Conservation (phyloP, 2,113 vertebrate species). For the Perca flavescens region DNA sequence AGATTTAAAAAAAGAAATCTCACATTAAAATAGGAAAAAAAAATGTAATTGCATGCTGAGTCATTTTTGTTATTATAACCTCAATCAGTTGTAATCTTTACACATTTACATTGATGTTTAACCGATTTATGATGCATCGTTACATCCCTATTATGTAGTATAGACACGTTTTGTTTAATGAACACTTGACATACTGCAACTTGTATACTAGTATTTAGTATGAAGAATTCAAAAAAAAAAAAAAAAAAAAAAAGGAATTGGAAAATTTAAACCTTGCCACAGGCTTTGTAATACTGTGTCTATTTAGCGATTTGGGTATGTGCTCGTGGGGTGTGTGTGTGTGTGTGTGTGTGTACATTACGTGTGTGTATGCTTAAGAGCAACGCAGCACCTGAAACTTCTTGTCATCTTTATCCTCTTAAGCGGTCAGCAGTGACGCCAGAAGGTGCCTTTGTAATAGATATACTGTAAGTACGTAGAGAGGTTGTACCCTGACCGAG, state of each 20-base stretch:
- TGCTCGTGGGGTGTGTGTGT: conserved; percentile 22
- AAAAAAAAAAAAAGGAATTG: neutral
- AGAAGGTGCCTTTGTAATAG: conserved; percentile 51
- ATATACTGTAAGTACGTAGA: neutral
- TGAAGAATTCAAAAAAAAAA: neutral
- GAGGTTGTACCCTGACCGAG: conserved; percentile 11
- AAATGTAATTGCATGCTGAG: too few species aligned
- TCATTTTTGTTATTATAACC: too few species aligned
- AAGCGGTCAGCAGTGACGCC: conserved; percentile 61
- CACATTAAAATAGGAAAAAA: too few species aligned
- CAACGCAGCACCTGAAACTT: conserved; percentile 37
- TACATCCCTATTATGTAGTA: too few species aligned
- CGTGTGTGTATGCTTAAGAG: conserved; percentile 18
- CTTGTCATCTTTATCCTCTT: conserved; percentile 63
- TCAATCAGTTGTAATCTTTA: too few species aligned
- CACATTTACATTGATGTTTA: too few species aligned
- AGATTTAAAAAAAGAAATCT: too few species aligned
- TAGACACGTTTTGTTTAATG: neutral
- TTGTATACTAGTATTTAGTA: neutral
- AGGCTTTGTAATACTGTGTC: conserved; percentile 4
- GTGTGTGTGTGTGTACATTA: neutral
- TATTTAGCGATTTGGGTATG: neutral
- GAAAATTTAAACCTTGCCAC: neutral
- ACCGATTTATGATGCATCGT: too few species aligned
- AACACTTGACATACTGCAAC: neutral